phyloP scores from a whole-genome alignment of 64 coral and sea anemone genomes.

The Acropora yongei region DNA sequence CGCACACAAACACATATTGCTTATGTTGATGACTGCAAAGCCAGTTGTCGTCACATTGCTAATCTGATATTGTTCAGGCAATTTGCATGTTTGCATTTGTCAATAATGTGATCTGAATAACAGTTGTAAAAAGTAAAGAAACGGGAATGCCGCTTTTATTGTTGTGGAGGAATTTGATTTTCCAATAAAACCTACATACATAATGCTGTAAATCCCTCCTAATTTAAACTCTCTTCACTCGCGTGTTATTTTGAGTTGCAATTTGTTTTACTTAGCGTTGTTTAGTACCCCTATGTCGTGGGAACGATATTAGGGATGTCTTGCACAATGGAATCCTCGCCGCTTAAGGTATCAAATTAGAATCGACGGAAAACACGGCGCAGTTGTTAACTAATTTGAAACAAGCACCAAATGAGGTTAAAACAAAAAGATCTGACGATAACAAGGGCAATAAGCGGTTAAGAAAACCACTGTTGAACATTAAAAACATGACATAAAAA shows the following conservation, averaged over 20 bases:
- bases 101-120: background rate
- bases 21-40: background rate
- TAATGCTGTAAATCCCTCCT: no score
- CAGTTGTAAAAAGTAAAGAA: background rate
- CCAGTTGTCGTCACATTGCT: background rate
- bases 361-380: no score
- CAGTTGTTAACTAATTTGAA: no score
- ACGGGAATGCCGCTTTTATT: no score
- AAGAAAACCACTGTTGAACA: no score
- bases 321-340: no score
- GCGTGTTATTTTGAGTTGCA: background rate
- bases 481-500: background rate
- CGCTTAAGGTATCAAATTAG: no score
- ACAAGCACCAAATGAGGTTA: no score
- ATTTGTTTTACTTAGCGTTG: conserved; percentile 34
- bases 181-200: no score
- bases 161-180: no score
- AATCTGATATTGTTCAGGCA: background rate
- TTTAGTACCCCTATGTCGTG: background rate
- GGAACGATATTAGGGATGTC: background rate
- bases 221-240: background rate
- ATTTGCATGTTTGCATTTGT: background rate
- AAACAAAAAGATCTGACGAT: no score
- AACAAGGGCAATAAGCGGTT: no score
- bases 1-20: background rate